A percentile compares a stretch with the other conserved stretches of the same genome.
Conservation (phyloP, 2,888 invertebrate species). For the Mythimna loreyi region DNA sequence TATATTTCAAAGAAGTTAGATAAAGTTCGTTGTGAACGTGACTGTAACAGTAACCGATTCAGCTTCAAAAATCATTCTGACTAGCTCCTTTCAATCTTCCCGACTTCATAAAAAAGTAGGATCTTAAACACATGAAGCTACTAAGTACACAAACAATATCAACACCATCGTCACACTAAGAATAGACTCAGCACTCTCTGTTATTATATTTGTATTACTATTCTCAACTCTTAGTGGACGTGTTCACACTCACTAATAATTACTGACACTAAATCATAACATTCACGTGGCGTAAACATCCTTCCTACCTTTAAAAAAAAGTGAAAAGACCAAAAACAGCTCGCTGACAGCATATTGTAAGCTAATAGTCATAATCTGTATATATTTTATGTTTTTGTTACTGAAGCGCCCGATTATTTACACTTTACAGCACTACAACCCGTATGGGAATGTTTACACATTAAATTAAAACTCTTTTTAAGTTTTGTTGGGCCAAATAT, state of each 20-base stretch:
- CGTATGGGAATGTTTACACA: conserved; percentile 88
- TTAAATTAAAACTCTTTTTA: conserved; percentile 80
- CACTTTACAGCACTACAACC: conserved; percentile 75
- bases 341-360: conserved; percentile 86
- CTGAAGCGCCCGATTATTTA: conserved; percentile 81
- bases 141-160: conserved; percentile 79
- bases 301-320: conserved; percentile 82
- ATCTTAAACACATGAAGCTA: conserved; percentile 75
- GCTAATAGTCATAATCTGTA: conserved; percentile 88
- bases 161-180: conserved; percentile 75
- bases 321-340: conserved; percentile 82
- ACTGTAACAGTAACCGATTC: conserved; percentile 45
- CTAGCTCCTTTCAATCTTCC: conserved; percentile 48
- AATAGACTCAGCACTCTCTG: conserved; percentile 84
- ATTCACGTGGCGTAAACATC: conserved; percentile 88
- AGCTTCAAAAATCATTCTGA: conserved; percentile 37
- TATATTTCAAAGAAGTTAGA: conserved; percentile 41
- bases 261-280: conserved; percentile 89
- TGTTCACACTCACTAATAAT: conserved; percentile 89
- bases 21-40: conserved; percentile 43
- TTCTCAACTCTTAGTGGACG: conserved; percentile 86
- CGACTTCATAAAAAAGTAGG: conserved; percentile 66
- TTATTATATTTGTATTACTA: conserved; percentile 88
- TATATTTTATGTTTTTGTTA: conserved; percentile 80
- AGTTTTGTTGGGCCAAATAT: conserved; percentile 61